These are phyloP conservation scores for Ondatra zibethicus DNA, from an alignment of 2,113 vertebrate species.

Conservation along the genomic window DNA sequence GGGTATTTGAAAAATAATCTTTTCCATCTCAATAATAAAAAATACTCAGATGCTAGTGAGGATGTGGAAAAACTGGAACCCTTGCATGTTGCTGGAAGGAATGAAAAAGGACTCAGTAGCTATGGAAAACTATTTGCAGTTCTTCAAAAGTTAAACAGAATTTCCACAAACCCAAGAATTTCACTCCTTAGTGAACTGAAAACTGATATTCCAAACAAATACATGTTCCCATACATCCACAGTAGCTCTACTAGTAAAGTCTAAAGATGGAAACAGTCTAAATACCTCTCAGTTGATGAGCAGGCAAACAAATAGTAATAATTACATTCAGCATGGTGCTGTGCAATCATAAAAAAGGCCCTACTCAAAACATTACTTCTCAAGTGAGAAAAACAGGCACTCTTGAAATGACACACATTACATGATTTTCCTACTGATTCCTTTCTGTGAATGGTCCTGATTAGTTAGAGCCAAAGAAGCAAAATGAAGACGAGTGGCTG, in stretches of 20 bases:
- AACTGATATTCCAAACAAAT: constrained; percentile 53
- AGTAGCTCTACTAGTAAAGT: not conserved
- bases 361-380: not conserved
- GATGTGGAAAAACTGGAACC: constrained; percentile 4
- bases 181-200: constrained; percentile 10
- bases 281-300: constrained; percentile 10
- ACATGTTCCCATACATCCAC: not conserved
- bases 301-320: not conserved
- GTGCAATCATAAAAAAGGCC: constrained; percentile 28
- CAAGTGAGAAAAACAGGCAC: constrained; percentile 13
- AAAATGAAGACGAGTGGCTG: not conserved
- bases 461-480: not conserved
- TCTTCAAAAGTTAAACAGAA: constrained; percentile 49
- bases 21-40: constrained; percentile 16
- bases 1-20: constrained; percentile 30
- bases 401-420: not conserved
- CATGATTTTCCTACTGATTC: not conserved
- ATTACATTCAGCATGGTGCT: not conserved
- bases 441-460: constrained; percentile 8
- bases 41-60: not conserved
- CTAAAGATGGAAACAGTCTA: not conserved
- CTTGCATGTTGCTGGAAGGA: not conserved
- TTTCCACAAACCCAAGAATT: constrained; percentile 13
- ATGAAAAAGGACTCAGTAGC: constrained; percentile 16
- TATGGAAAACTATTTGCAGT: constrained; percentile 28